Conservation (phyloP, 2,888 invertebrate species). For the Pyralis farinalis region DNA sequence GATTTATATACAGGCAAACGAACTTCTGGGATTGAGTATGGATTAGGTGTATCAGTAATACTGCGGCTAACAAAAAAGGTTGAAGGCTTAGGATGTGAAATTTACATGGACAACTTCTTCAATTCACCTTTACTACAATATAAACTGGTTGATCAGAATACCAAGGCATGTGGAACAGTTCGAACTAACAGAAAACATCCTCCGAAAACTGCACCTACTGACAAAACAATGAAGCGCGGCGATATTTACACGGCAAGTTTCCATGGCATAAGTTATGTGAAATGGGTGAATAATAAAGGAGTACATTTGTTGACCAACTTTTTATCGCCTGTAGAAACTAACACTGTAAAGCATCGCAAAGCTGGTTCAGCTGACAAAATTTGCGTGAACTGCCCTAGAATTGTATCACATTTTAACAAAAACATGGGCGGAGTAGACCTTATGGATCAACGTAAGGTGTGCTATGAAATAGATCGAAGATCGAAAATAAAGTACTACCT, state of each 20-base stretch:
- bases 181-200: not conserved
- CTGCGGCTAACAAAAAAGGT: conserved; percentile 10
- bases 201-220: conserved; percentile 3
- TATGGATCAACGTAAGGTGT: conserved; percentile 19
- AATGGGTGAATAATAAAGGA: conserved; percentile 32
- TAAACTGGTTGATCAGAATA: conserved; percentile 1
- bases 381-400: no score
- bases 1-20: conserved; percentile 4
- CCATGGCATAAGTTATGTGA: conserved; percentile 17
- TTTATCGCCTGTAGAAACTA: conserved; percentile 21
- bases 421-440: conserved; percentile 32
- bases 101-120: conserved; percentile 15
- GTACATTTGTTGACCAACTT: conserved; percentile 31
- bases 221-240: conserved; percentile 5
- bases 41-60: conserved; percentile 16
- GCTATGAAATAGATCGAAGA: conserved; percentile 14
- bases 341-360: not conserved
- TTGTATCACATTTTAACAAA: conserved; percentile 21
- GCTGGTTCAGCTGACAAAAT: not conserved
- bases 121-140: conserved; percentile 15
- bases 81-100: conserved; percentile 13
- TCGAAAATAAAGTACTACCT: conserved; percentile 18
- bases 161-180: conserved; percentile 6
- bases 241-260: conserved; percentile 1
- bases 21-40: conserved; percentile 4